Evolutionary conservation across 2,113 vertebrate genomes (phyloP).

Genomic region (Peromyscus leucopus): DNA sequence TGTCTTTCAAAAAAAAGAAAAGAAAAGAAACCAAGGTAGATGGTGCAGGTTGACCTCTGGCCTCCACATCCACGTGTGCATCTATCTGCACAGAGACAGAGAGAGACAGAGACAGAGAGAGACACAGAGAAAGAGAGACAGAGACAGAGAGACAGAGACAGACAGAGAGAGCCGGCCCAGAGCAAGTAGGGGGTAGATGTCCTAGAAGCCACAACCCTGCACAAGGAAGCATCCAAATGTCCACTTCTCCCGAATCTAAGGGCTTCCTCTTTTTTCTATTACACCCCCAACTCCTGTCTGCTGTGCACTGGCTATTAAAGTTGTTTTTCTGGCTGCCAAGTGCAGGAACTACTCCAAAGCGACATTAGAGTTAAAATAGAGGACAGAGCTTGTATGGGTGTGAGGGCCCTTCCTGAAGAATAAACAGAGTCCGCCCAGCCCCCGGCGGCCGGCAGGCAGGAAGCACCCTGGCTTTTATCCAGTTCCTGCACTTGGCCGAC

Average conservation of each 20-base stretch:
- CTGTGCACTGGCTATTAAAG: not conserved
- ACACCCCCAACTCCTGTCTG: not conserved
- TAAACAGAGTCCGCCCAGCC: not conserved
- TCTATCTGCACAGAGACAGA: not conserved
- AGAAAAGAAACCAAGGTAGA: no score
- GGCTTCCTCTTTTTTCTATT: not conserved
- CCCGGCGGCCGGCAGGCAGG: not conserved
- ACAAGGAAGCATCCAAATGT: not conserved
- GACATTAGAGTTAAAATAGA: not conserved
- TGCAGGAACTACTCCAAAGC: not conserved
- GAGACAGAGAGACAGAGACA: no score
- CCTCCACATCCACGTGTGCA: not conserved
- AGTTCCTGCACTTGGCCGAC: slow-evolving; percentile 23
- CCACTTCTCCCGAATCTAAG: not conserved
- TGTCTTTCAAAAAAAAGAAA: not conserved
- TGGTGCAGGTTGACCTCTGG: not conserved
- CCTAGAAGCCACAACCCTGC: not conserved
- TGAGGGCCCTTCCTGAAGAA: not conserved
- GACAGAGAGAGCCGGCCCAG: not conserved
- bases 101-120: no score
- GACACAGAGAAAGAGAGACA: no score
- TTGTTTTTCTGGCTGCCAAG: not conserved
- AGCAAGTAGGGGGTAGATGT: not conserved
- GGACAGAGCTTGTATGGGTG: not conserved
- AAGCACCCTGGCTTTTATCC: not conserved